Conservation (phyloP, 2,113 vertebrate genomes). For the Pseudorectes ferrugineus region DNA sequence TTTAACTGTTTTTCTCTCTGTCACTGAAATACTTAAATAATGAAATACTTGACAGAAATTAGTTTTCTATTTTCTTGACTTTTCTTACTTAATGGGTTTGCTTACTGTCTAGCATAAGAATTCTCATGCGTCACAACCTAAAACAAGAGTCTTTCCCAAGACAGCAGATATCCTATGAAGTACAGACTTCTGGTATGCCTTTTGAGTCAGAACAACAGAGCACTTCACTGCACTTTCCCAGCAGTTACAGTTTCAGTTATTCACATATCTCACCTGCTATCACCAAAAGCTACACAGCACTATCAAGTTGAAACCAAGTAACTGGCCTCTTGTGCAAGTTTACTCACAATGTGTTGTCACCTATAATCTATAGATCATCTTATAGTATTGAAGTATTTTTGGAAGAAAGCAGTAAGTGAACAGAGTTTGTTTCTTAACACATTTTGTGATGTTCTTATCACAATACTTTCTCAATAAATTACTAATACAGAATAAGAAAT, state of each 20-base stretch:
- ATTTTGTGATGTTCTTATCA: not conserved
- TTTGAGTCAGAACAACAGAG: not conserved
- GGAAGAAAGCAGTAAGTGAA: not conserved
- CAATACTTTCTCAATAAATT: not conserved
- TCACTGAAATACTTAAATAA: not conserved
- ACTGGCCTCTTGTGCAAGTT: not conserved
- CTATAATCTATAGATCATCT: not conserved
- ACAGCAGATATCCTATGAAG: not conserved
- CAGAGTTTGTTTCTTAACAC: not conserved
- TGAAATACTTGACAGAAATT: not conserved
- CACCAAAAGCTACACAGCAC: not conserved
- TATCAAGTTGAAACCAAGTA: not conserved
- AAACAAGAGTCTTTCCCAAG: not conserved
- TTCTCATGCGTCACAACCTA: not conserved
- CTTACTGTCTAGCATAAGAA: not conserved
- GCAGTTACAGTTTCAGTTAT: not conserved
- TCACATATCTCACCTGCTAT: not conserved
- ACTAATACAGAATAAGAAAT: not conserved
- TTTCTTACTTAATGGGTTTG: not conserved
- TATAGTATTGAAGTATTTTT: not conserved
- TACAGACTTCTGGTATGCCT: not conserved
- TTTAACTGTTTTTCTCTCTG: not conserved
- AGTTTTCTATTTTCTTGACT: not conserved
- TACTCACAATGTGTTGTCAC: not conserved
- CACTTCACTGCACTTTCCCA: not conserved